Base-by-base conservation (phyloP, 2,113 vertebrate species). In the Pyxicephalus adspersus region DNA sequence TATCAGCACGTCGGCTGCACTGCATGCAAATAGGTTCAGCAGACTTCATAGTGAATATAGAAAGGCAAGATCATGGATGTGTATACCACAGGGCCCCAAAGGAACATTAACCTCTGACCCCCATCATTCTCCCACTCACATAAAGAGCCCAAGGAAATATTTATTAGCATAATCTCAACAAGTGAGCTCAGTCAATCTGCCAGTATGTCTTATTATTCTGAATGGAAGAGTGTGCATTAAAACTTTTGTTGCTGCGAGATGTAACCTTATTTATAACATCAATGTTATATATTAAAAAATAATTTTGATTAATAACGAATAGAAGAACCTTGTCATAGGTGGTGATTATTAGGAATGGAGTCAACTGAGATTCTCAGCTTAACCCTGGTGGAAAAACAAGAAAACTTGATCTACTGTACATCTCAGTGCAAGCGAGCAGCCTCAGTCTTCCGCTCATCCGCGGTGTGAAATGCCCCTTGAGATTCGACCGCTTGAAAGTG, bases 161-260 rank as follows among this genome's bases (percentile, higher is more conserved):
- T 71, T 80, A 80, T 80, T 80, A 80, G 66, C 55, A 80, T 80
- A 80, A 71, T 80, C 77, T 80, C n/a, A 68, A 67, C 64, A 67
- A 68, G 20, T 58, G 51, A 52, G 54, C 25, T 28, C 52, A 79
- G 50, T 68, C 54, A 71, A 6, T 50, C 65, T 51, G 34, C 23
- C 29, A 51, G 31, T 28, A 51, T 55, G 50, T 51, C 50, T 64
- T 67, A 71, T 61, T 80, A 60, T 57, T 67, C 50, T 64, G 18
- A 63, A 66, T 67, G 34, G 26, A 51, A 77, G 15, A 57, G 45
- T 19, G 22, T 38, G 29, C 16, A 55, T 77, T 66, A 66, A 67
- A 19, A 18, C 63, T 55, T 66, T 55, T 52, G 64, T 8, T 71
- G 68, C 51, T 7, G 25, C 52, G 34, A 57, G 31, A 11, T 58